Evolutionary conservation across 53 echinoderm and acorn worm genomes (phyloP).

Genomic region (Stichopus horrens): DNA sequence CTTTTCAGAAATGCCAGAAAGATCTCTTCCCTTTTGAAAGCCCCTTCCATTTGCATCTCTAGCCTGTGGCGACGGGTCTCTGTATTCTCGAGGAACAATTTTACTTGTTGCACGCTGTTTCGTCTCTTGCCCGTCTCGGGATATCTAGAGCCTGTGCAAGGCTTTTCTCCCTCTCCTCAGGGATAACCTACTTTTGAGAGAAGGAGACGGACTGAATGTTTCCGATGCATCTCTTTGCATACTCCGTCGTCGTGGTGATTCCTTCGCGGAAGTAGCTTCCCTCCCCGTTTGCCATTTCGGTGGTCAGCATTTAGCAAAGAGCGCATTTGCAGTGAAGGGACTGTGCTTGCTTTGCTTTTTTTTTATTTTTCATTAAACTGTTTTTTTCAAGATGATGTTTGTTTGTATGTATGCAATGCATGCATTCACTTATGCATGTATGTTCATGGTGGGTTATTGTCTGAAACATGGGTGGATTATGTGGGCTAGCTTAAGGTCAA

Average conservation of each 20-base stretch:
- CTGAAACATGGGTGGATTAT: too few relatives aligned
- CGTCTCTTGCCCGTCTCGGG: not conserved
- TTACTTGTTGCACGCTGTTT: not conserved
- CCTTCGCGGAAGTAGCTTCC: not conserved
- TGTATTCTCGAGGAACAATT: not conserved
- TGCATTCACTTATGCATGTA: too few relatives aligned
- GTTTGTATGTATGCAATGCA: too few relatives aligned
- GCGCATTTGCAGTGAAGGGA: too few relatives aligned
- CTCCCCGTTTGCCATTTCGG: not conserved
- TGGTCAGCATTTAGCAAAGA: not conserved
- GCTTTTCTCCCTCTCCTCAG: not conserved
- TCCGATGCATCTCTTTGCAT: not conserved
- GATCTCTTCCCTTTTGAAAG: not conserved
- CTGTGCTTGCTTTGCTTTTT: too few relatives aligned
- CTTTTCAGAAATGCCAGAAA: not conserved
- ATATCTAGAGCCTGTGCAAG: not conserved
- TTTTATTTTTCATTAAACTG: too few relatives aligned
- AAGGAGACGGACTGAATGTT: not conserved
- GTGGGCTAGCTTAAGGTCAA: too few relatives aligned
- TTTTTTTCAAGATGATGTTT: too few relatives aligned
- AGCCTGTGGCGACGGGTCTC: not conserved
- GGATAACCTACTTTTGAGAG: not conserved
- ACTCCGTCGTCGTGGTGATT: not conserved
- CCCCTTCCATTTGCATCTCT: not conserved
- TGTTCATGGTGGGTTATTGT: too few relatives aligned